These are phyloP conservation scores for Ptychobarbus kaznakovi DNA, from an alignment of 2,797 vertebrate species.

Conservation along the genomic window DNA sequence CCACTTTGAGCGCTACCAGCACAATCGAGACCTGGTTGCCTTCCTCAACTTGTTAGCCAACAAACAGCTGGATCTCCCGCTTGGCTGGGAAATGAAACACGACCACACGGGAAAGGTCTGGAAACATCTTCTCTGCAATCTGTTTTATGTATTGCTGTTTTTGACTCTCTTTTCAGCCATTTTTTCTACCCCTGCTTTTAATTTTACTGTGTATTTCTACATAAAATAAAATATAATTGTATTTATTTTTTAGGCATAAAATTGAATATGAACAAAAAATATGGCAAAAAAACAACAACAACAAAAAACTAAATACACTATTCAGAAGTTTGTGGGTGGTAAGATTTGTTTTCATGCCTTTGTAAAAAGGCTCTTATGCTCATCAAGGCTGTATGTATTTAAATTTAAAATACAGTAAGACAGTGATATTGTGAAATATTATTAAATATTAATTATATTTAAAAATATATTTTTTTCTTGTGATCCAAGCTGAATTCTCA, in stretches of 20 bases:
- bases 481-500: neutral
- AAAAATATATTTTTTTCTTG: neutral
- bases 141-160: neutral
- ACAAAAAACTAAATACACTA: neutral
- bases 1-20: conserved; percentile 98
- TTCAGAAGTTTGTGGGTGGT: neutral
- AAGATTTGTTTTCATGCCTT: neutral
- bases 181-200: neutral
- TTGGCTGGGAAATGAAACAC: conserved; percentile 98
- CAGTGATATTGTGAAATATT: neutral
- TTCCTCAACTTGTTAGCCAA: conserved; percentile 99
- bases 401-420: neutral
- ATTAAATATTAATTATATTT: neutral
- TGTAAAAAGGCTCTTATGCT: neutral
- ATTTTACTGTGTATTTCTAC: neutral
- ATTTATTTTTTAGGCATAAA: neutral
- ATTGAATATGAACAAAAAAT: neutral
- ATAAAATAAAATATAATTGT: neutral
- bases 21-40: conserved; percentile 94
- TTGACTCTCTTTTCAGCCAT: neutral
- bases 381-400: neutral
- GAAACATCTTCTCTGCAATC: neutral
- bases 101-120: conserved; percentile 96
- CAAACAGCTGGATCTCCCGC: conserved; percentile 94
- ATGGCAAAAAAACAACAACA: neutral